Conservation (phyloP, 2,113 vertebrate species). For the Jacana jacana region DNA sequence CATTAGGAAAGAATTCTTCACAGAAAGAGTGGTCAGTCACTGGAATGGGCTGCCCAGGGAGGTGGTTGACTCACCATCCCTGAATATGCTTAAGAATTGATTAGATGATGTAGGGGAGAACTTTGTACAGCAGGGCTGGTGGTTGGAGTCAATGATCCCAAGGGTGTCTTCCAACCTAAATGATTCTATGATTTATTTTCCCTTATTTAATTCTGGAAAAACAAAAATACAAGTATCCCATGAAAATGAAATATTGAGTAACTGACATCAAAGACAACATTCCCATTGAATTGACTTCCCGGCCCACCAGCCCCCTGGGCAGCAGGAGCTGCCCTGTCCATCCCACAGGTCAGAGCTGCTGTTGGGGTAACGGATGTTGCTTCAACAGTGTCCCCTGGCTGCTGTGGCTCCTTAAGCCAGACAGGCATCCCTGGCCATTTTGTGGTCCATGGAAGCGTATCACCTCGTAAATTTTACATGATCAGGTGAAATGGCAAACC, state of each 20-base stretch:
- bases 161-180: too few species aligned
- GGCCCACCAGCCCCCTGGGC: accelerated
- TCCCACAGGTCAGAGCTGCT: accelerated
- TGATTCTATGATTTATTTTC: background rate
- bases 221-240: background rate
- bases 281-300: background rate
- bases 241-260: background rate
- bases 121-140: too few species aligned
- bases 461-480: background rate
- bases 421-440: background rate
- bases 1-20: too few species aligned
- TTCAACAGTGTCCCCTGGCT: background rate
- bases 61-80: too few species aligned
- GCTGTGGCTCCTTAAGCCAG: too few species aligned
- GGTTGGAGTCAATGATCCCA: too few species aligned
- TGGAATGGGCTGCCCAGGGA: too few species aligned
- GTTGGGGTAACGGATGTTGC: background rate
- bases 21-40: too few species aligned
- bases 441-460: background rate
- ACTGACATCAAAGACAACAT: background rate
- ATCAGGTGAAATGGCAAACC: background rate
- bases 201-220: background rate
- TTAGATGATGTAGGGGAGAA: too few species aligned
- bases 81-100: too few species aligned
- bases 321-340: background rate